A percentile compares a stretch with the other conserved stretches of the same genome.
phyloP scores from a whole-genome alignment of 64 coral and sea anemone genomes.

The Montipora foliosa region DNA sequence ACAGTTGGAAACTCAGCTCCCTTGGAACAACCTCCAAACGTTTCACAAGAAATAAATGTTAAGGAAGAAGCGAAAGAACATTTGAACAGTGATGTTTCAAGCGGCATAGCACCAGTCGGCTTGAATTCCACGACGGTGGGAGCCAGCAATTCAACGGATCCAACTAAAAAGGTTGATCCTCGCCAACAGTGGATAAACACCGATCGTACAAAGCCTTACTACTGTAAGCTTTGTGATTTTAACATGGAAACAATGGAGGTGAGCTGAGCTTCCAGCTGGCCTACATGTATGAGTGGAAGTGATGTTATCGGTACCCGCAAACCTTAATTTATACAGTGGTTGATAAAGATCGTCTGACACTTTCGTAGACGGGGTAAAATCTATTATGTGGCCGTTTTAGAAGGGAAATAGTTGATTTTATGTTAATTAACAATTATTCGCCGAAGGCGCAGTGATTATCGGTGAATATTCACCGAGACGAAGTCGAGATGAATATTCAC shows the following conservation, averaged over 20 bases:
- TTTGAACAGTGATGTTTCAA: neutral
- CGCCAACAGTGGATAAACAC: conserved; percentile 42
- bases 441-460: too few relatives aligned
- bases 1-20: neutral
- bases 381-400: too few relatives aligned
- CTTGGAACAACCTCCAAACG: neutral
- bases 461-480: too few relatives aligned
- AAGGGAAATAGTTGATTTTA: too few relatives aligned
- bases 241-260: conserved; percentile 71
- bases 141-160: neutral
- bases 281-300: too few relatives aligned
- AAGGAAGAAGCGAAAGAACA: neutral
- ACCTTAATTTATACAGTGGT: too few relatives aligned
- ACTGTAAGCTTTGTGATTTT: conserved; percentile 90
- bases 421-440: too few relatives aligned
- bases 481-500: too few relatives aligned
- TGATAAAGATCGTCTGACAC: too few relatives aligned
- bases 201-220: conserved; percentile 20
- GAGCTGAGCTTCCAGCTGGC: neutral
- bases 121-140: neutral
- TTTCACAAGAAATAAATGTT: neutral
- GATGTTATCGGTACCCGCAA: too few relatives aligned
- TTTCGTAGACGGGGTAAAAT: too few relatives aligned
- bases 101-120: neutral
- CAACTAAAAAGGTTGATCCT: neutral